Conservation (phyloP, 1,140 invertebrate genomes). For the Schlechtendalia chinensis region DNA sequence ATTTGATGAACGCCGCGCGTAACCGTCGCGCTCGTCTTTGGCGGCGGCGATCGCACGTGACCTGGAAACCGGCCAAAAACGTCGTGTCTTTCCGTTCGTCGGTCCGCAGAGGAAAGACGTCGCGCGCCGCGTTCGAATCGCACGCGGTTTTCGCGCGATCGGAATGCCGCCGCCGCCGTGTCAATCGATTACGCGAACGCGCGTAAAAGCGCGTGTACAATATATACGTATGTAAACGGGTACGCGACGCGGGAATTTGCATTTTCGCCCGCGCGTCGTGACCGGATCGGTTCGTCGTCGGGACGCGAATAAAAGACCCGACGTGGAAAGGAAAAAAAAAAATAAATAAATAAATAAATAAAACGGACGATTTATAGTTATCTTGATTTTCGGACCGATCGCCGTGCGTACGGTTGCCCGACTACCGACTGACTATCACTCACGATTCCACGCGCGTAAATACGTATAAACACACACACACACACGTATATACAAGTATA, state of each 20-base stretch:
- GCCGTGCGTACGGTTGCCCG: background rate
- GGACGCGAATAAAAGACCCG: background rate
- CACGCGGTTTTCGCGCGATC: background rate
- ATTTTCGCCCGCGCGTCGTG: constrained; percentile 18
- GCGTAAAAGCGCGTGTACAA: too few relatives aligned
- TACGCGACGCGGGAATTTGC: constrained; percentile 24
- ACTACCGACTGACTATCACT: background rate
- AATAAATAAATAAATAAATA: too few relatives aligned
- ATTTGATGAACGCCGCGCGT: too few relatives aligned
- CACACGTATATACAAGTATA: background rate
- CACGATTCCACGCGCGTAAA: constrained; percentile 1
- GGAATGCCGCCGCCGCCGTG: background rate
- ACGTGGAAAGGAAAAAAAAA: background rate
- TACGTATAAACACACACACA: too few relatives aligned
- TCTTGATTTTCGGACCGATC: constrained; percentile 25
- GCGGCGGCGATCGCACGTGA: constrained; percentile 10
- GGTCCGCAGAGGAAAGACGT: too few relatives aligned
- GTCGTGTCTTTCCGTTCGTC: background rate
- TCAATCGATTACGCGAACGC: too few relatives aligned
- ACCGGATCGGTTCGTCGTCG: constrained; percentile 1
- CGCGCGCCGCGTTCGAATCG: background rate
- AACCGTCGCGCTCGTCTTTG: constrained; percentile 9
- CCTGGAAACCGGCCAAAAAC: constrained; percentile 31
- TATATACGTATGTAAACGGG: background rate
- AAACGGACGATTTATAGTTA: too few relatives aligned